A percentile compares a stretch with the other conserved stretches of the same genome.
Evolutionary conservation across 2,888 invertebrate species (phyloP).

Genomic region (Galerucella pusilla): DNA sequence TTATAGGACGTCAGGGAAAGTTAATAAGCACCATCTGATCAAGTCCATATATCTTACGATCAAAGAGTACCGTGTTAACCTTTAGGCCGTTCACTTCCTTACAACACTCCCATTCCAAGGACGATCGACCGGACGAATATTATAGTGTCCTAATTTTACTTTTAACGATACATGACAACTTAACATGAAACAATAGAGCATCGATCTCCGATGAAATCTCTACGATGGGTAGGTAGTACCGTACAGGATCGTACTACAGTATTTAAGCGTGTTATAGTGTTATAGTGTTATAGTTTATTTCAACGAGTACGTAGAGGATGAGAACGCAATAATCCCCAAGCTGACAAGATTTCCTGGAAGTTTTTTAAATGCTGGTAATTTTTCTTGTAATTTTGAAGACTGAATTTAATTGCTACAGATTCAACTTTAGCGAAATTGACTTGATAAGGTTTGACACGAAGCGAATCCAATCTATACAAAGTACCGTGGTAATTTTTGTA

Average conservation of each 20-base stretch:
- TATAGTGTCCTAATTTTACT: conserved; percentile 24
- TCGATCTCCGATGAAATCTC: conserved; percentile 25
- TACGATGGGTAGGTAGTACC: conserved; percentile 15
- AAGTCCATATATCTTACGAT: conserved; percentile 24
- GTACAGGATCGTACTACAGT: conserved; percentile 7
- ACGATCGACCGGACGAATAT: conserved; percentile 19
- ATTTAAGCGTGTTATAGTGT: background rate
- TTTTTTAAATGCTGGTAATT: too few species aligned
- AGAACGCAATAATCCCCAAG: too few species aligned
- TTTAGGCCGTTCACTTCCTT: conserved; percentile 33
- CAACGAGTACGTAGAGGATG: too few species aligned
- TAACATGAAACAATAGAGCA: conserved; percentile 22
- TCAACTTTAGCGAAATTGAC: too few species aligned
- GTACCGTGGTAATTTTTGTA: too few species aligned
- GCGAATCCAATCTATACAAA: too few species aligned
- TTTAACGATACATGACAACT: conserved; percentile 23
- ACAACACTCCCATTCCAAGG: conserved; percentile 28
- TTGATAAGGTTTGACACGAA: too few species aligned
- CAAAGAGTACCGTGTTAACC: conserved; percentile 32
- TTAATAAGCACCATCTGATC: conserved; percentile 23
- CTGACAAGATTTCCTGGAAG: too few species aligned
- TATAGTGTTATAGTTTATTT: background rate
- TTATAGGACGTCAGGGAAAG: conserved; percentile 21
- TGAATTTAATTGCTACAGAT: too few species aligned
- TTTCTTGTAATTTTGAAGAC: too few species aligned